Base-by-base conservation (phyloP, 2,113 vertebrate genomes). In the Stigmatopora nigra region DNA sequence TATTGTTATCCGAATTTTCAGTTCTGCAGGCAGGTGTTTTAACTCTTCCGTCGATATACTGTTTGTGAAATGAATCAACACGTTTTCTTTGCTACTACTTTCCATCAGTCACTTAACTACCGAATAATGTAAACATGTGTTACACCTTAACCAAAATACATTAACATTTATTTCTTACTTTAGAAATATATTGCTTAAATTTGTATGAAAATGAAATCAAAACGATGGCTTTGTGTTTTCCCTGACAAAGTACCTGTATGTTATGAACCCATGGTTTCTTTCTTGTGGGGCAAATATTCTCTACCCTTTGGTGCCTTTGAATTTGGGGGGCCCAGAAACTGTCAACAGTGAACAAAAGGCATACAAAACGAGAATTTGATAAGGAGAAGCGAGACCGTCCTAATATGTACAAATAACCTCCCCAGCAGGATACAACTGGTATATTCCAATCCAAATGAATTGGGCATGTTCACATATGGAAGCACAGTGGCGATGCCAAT, bases 301-400 rank as follows among this genome's bases (percentile, higher is more conserved):
- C 78, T 85, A 82, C 83, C 82, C 74, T 86, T 71, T 61, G 38
- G 76, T 78, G 82, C 69, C 71, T 85, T 84, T 81, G 78, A 82
- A 82, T 80, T 76, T 74, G 69, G 59, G 86, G 88, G 84, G 80
- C 31, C 89, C 73, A 85, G 85, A 91, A 85, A 86, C 89, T 85
- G 87, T 88, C 84, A 84, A 41, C 68, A 35, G 72, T 35, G 77
- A 88, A 88, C 91, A 91, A 92, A 92, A 88, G 88, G 81, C 56
- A 60, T 17, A 38, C 36, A 78, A 74, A 80, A 77, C 81, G 83
- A 74, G 88, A 88, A 86, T 87, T 85, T 75, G 80, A 78, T 82
- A 80, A 68, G 71, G 70, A 86, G 73, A n/a, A 82, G 77, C 85
- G 77, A 81, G 75, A 84, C 80, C 78, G 84, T 73, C 77, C 83